A percentile compares a stretch with the other conserved stretches of the same genome.
Evolutionary conservation across 2,113 vertebrate species (phyloP).

Genomic region (Triplophysa siluroides): DNA sequence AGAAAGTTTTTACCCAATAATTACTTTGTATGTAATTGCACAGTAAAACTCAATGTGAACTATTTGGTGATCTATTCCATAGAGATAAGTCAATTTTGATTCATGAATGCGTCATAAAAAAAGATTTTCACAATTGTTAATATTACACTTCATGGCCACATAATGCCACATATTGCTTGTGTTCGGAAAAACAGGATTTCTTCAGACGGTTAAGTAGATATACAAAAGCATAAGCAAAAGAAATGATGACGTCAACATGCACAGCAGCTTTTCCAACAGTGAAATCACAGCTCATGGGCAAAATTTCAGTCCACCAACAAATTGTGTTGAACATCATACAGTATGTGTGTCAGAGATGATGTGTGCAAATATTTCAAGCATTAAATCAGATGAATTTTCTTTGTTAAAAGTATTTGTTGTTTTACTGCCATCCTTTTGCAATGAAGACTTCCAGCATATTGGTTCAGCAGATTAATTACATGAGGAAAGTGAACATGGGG

Average conservation of each 20-base stretch:
- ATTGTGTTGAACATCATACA: neutral
- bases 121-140: no score
- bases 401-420: neutral
- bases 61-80: no score
- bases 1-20: no score
- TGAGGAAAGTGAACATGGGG: conserved; percentile 33
- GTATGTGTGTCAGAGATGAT: neutral
- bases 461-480: conserved; percentile 1
- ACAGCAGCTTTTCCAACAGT: neutral
- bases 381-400: neutral
- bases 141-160: no score
- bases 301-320: neutral
- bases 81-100: no score
- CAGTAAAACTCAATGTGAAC: no score
- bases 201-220: no score
- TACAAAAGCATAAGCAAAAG: neutral
- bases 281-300: neutral
- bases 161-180: neutral
- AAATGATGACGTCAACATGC: neutral
- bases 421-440: neutral
- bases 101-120: no score
- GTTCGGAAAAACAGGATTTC: neutral
- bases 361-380: neutral
- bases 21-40: no score
- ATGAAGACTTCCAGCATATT: neutral